Evolutionary conservation across 2,888 invertebrate species (phyloP), one percentile per base, ranked within the genome.

Genomic region (Amblyjoppa proteus): DNA sequence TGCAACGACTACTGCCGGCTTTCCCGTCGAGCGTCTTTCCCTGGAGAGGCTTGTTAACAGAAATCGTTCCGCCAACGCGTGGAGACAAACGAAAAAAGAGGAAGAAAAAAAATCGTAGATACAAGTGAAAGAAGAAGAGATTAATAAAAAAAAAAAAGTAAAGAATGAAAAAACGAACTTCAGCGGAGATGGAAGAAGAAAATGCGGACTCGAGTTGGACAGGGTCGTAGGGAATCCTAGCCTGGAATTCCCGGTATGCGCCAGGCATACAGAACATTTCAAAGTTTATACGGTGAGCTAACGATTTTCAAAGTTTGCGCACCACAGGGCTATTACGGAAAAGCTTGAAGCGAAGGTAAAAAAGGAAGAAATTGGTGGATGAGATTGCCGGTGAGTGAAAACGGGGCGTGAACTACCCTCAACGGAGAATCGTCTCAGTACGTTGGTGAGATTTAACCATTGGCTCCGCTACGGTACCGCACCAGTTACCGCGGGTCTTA

Each of bases 11-110:
- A 78, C 74, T 20, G 56, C 64, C 31, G 16, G 53, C 78, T 76
- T 73, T 41, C 78, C 70, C 85, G 69, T 70, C 78, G 79, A 81
- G 78, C 81, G 61, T 64, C 70, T 70, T 53, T 85, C 85, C 78
- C 78, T 38, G 20, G 85, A 75, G 81, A 85, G 78, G 78, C 81
- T 85, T 78, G 81, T 85, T 85, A 85, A 81, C 74, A 79, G 85
- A 64, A 64, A 85, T 85, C 74, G 81, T 79, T 85, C 41, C 70
- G 31, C 69, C 56, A 31, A 28, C 66, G 70, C 56, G 71, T 58
- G 76, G n/a, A 69, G 70, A 25, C 58, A 25, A 58, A 58, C 25
- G 25, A 28, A 25, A 28, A 3, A 58, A 11, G 11, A 58, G 25
- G 38, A 56, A 56, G 66, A 56, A 53, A 20, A 28, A 20, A 25